phyloP scores from a whole-genome alignment of 23 tunicate genomes.

The Trididemnum miniatum region DNA sequence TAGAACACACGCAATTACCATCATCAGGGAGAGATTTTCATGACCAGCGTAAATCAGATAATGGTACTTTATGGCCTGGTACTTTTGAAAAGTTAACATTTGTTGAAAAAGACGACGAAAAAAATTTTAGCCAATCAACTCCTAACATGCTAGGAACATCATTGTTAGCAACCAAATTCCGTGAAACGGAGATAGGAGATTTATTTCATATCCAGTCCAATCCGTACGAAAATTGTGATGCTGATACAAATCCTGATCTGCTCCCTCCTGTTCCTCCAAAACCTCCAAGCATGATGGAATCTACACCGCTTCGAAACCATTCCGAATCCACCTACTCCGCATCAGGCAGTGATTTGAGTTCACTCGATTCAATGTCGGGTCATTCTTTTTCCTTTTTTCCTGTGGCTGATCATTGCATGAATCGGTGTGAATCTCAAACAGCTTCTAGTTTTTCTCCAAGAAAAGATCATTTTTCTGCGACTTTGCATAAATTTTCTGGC shows the following conservation, averaged over 20 bases:
- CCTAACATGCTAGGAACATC: background rate
- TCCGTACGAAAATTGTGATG: background rate
- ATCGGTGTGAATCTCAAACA: background rate
- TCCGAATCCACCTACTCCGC: background rate
- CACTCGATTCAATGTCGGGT: slow-evolving; percentile 6
- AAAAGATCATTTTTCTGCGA: slow-evolving; percentile 20
- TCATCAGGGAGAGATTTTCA: background rate
- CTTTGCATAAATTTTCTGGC: slow-evolving; percentile 43
- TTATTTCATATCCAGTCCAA: background rate
- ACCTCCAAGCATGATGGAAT: background rate
- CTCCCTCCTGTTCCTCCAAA: slow-evolving; percentile 1
- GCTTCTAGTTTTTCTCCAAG: background rate
- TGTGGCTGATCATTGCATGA: background rate
- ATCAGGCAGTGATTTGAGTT: slow-evolving; percentile 19
- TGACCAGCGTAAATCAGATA: background rate
- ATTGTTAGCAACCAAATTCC: background rate
- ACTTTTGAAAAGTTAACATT: background rate
- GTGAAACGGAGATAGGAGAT: slow-evolving; percentile 25
- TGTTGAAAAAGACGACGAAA: too few species aligned
- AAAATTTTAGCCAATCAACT: background rate
- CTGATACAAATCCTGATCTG: background rate
- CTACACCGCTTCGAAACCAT: background rate
- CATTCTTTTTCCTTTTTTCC: background rate
- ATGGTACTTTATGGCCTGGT: background rate
- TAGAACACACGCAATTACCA: background rate